phyloP scores from a whole-genome alignment of 2,113 vertebrate genomes.

The Notarius quadriscutis region DNA sequence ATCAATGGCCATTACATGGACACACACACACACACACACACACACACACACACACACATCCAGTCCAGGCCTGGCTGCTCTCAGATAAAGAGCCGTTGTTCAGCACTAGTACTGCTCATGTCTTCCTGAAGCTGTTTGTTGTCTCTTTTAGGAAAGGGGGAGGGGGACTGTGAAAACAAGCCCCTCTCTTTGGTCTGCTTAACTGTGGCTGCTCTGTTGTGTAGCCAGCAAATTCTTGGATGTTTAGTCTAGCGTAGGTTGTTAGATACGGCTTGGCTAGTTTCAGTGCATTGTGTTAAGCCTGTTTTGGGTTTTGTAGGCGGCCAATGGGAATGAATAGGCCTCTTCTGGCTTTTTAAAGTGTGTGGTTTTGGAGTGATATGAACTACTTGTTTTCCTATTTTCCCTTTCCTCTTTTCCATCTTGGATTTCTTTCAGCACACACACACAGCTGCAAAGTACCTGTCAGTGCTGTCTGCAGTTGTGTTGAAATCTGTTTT shows the following conservation, averaged over 20 bases:
- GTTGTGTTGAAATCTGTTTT: slow-evolving; percentile 16
- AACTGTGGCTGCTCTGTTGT: slow-evolving; percentile 68
- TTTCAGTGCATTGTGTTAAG: slow-evolving; percentile 67
- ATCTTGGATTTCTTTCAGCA: slow-evolving; percentile 26
- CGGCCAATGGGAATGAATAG: slow-evolving; percentile 41
- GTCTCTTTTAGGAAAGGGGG: slow-evolving; percentile 64
- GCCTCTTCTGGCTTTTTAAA: slow-evolving; percentile 39
- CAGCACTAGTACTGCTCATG: slow-evolving; percentile 69
- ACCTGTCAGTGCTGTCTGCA: slow-evolving; percentile 33
- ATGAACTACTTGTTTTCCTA: slow-evolving; percentile 20
- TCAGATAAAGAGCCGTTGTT: slow-evolving; percentile 85
- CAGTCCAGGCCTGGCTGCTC: slow-evolving; percentile 81
- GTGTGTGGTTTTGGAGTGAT: slow-evolving; percentile 48
- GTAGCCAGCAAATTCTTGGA: slow-evolving; percentile 66
- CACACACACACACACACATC: slow-evolving; percentile 54
- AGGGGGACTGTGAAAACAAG: slow-evolving; percentile 68
- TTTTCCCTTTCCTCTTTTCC: slow-evolving; percentile 13
- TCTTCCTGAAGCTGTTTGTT: slow-evolving; percentile 75
- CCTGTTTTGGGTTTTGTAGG: slow-evolving; percentile 38
- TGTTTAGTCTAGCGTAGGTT: slow-evolving; percentile 58
- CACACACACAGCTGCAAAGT: slow-evolving; percentile 34
- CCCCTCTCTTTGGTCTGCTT: slow-evolving; percentile 68
- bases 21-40: slow-evolving; percentile 35
- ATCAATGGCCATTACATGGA: slow-evolving; percentile 64
- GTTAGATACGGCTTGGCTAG: slow-evolving; percentile 63